These are phyloP conservation scores for Acropora yongei DNA, from an alignment of 64 coral and sea anemone genomes.

Conservation along the genomic window DNA sequence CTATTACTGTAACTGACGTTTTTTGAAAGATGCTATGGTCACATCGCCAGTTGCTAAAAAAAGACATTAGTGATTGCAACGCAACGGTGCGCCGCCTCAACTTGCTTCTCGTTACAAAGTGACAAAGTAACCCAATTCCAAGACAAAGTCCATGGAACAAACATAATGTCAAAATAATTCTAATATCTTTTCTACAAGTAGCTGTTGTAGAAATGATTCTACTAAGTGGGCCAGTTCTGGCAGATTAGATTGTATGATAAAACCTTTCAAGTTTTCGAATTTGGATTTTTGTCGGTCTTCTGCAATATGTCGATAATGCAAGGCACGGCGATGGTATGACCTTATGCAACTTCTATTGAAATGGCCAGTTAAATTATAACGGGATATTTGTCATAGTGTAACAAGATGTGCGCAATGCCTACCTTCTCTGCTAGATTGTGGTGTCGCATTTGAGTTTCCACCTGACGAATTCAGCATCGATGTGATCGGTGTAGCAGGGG, in stretches of 20 bases:
- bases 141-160: neutral
- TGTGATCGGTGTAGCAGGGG: neutral
- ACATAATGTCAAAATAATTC: neutral
- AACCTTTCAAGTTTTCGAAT: no score
- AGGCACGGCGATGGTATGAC: neutral
- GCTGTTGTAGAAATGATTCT: neutral
- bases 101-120: no score
- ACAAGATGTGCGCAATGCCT: neutral
- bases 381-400: neutral
- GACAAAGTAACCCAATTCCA: neutral
- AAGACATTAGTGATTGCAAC: no score
- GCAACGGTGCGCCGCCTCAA: no score
- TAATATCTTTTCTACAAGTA: neutral
- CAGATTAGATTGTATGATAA: no score
- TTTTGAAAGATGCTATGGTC: neutral
- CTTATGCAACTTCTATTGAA: neutral
- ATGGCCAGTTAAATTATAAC: neutral
- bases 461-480: constrained; percentile 23
- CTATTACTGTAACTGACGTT: no score
- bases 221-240: neutral
- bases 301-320: no score
- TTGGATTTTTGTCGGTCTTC: no score
- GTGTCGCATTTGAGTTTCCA: constrained; percentile 28
- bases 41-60: neutral
- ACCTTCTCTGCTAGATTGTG: constrained; percentile 14